These are phyloP conservation scores for Micromussa lordhowensis DNA, from an alignment of 92 coral and sea anemone genomes.

Conservation along the genomic window DNA sequence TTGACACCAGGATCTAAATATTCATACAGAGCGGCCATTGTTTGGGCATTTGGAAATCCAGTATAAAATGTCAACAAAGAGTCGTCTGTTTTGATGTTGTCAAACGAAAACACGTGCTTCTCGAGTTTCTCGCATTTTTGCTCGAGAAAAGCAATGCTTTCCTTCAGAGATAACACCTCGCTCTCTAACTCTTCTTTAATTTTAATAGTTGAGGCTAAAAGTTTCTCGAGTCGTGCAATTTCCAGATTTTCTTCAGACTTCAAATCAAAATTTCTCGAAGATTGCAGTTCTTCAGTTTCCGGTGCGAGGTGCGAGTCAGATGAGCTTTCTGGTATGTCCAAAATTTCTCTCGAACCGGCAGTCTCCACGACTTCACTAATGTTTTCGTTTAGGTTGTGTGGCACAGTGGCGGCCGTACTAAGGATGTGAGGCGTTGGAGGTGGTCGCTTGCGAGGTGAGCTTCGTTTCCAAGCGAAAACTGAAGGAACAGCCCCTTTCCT, in stretches of 20 bases:
- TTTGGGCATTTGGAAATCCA: too few species aligned
- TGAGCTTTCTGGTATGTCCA: background rate
- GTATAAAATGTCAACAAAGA: too few species aligned
- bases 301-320: background rate
- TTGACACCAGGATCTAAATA: too few species aligned
- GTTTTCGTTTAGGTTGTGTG: background rate
- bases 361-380: background rate
- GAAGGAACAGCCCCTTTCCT: conserved; percentile 45
- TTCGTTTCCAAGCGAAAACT: conserved; percentile 39
- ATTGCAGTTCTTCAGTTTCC: background rate
- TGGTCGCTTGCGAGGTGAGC: conserved; percentile 46
- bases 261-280: background rate
- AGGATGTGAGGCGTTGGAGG: conserved; percentile 16
- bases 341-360: background rate
- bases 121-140: too few species aligned
- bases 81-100: too few species aligned
- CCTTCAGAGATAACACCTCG: too few species aligned
- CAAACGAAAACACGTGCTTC: too few species aligned
- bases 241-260: background rate
- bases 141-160: too few species aligned
- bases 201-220: too few species aligned
- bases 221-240: background rate
- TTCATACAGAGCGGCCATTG: too few species aligned
- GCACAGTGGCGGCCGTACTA: background rate
- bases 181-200: too few species aligned